Conservation (phyloP, 2,113 vertebrate species). For the Hylia prasina region DNA sequence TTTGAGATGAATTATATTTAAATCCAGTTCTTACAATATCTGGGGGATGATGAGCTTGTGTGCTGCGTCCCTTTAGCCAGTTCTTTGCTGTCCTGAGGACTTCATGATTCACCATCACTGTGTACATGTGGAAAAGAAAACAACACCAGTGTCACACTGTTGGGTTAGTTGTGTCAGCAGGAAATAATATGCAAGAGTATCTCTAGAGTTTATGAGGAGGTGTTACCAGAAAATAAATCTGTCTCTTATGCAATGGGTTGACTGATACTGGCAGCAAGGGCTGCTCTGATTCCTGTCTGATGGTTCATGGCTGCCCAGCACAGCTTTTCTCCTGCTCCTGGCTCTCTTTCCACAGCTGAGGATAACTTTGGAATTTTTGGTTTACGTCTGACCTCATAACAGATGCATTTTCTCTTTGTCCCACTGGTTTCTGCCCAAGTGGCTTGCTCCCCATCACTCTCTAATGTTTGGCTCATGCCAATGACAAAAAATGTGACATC, state of each 20-base stretch:
- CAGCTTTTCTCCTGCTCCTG: not conserved
- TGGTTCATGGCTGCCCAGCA: not conserved
- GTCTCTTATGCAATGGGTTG: not conserved
- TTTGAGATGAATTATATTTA: slow-evolving; percentile 20
- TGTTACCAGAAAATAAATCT: not conserved
- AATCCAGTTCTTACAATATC: slow-evolving; percentile 2
- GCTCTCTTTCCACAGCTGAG: not conserved
- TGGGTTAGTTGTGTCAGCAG: not conserved
- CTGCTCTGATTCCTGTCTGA: not conserved
- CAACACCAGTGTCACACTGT: not conserved
- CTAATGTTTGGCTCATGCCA: not conserved
- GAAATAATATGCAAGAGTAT: not conserved
- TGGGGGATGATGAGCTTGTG: not conserved
- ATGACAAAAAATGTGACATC: not conserved
- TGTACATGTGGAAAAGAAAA: not conserved
- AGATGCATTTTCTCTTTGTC: not conserved
- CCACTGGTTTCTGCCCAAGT: not conserved
- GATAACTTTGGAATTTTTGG: not conserved
- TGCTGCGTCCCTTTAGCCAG: slow-evolving; percentile 14
- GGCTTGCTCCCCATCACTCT: not conserved
- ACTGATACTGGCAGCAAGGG: not conserved
- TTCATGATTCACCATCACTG: slow-evolving; percentile 73
- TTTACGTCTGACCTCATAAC: not conserved
- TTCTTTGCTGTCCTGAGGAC: not conserved
- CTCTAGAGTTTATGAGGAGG: not conserved